These are phyloP conservation scores for Magallana nippona DNA, from an alignment of 2,888 invertebrate species.

Conservation along the genomic window DNA sequence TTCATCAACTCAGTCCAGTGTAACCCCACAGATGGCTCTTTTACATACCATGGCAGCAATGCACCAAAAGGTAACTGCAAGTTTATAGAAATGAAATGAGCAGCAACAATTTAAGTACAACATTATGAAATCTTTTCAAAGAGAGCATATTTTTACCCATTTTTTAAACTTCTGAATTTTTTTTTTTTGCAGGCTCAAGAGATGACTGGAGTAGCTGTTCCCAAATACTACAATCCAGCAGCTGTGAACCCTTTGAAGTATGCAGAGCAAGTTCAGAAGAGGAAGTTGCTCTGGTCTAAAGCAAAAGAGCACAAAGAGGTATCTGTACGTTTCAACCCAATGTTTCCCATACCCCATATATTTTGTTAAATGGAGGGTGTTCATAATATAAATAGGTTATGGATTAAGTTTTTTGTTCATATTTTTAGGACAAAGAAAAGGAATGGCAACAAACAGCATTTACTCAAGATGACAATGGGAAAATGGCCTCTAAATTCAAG, in stretches of 20 bases:
- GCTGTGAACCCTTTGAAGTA: slow-evolving; percentile 90
- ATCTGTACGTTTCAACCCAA: background rate
- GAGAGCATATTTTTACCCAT: too few relatives aligned
- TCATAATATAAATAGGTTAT: background rate
- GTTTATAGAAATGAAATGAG: too few relatives aligned
- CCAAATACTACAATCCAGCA: slow-evolving; percentile 88
- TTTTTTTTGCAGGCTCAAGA: slow-evolving; percentile 76
- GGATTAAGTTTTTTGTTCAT: slow-evolving; percentile 16
- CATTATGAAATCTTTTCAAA: too few relatives aligned
- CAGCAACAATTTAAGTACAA: too few relatives aligned
- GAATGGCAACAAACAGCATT: slow-evolving; percentile 74
- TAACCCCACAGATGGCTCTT: slow-evolving; percentile 79
- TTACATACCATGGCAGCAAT: slow-evolving; percentile 80
- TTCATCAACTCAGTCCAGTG: slow-evolving; percentile 62
- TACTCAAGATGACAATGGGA: slow-evolving; percentile 91
- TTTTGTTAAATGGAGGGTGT: background rate
- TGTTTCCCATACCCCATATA: too few relatives aligned
- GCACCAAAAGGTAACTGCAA: slow-evolving; percentile 75
- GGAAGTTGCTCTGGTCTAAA: slow-evolving; percentile 91
- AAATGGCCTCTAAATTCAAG: slow-evolving; percentile 96
- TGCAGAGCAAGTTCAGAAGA: slow-evolving; percentile 89
- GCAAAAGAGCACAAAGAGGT: slow-evolving; percentile 75
- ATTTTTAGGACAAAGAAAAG: slow-evolving; percentile 65
- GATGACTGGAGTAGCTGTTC: slow-evolving; percentile 82
- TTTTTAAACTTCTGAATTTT: background rate